Evolutionary conservation across 2,113 vertebrate genomes (phyloP).

Genomic region (Sterrhoptilus dennistouni): DNA sequence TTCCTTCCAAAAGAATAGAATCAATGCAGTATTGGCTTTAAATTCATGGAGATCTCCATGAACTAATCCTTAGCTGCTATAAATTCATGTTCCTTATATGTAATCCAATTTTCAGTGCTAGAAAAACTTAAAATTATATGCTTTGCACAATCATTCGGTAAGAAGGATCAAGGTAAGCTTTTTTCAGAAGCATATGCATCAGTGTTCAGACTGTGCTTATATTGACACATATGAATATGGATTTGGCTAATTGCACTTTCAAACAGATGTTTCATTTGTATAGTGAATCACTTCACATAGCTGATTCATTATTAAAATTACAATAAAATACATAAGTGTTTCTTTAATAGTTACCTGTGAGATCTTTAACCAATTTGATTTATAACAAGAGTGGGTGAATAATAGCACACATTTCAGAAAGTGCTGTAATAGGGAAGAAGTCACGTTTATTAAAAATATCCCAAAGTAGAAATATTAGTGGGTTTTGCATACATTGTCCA

Average conservation of each 20-base stretch:
- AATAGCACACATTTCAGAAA: not conserved
- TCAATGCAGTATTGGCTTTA: not conserved
- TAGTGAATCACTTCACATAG: not conserved
- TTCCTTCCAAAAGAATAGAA: not conserved
- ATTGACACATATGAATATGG: not conserved
- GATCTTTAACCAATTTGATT: not conserved
- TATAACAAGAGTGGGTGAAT: not conserved
- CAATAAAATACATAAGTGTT: accelerated
- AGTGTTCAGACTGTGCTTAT: not conserved
- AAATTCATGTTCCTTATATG: not conserved
- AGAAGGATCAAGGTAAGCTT: not conserved
- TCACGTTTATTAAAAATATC: not conserved
- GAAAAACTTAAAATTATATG: not conserved
- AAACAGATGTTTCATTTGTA: not conserved
- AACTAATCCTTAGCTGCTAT: not conserved
- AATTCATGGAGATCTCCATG: not conserved
- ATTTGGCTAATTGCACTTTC: not conserved
- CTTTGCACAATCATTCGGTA: not conserved
- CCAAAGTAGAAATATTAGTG: not conserved
- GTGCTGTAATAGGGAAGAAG: not conserved
- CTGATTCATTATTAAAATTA: not conserved
- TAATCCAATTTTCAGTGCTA: not conserved
- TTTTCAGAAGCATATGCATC: not conserved
- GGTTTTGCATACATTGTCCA: not conserved
- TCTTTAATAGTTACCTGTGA: not conserved